Evolutionary conservation across 2,888 invertebrate genomes (phyloP), one percentile per base, ranked within the genome.

Genomic region (Philhelius pedissequus): DNA sequence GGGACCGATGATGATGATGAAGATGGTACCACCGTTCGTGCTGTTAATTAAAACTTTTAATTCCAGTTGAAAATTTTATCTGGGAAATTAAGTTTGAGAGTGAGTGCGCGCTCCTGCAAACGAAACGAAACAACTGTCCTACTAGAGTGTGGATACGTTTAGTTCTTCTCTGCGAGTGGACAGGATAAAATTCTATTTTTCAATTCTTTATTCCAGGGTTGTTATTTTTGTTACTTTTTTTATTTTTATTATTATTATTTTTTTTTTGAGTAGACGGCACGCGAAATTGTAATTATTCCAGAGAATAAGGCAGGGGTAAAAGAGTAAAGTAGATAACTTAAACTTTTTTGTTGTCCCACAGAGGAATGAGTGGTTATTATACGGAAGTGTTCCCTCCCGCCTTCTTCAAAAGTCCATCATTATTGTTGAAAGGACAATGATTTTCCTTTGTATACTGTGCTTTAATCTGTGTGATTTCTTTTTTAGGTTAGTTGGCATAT

Each of bases 21-120:
- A 48, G 64, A 48, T 48, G 66, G 66, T 62, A 43, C 62, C 66
- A 62, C 54, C 81, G 70, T 78, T 83, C 71, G 75, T 81, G 86
- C 71, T 87, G 87, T 86, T 87, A 87, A 87, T 87, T 87, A 87
- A 87, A 87, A 87, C 84, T 87, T 87, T 87, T 87, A 87, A 87
- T 86, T 87, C 87, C 87, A 87, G 87, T 86, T 87, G 86, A 86
- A 86, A 86, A 86, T 86, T 86, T 86, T 86, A 86, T 86, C 86
- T 81, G 81, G 76, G 81, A 86, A 81, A 86, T 86, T 86, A 86
- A 84, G 84, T 80, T 84, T 56, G 62, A 70, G 73, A 80, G 68
- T 62, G 56, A 68, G 64, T 32, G 70, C 48, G 69, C 38, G 30
- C 64, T 48, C 64, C 64, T 54, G 50, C 60, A 54, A 66, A 66